Evolutionary conservation across 2,113 vertebrate genomes (phyloP).

Genomic region (Formicarius rufipectus): DNA sequence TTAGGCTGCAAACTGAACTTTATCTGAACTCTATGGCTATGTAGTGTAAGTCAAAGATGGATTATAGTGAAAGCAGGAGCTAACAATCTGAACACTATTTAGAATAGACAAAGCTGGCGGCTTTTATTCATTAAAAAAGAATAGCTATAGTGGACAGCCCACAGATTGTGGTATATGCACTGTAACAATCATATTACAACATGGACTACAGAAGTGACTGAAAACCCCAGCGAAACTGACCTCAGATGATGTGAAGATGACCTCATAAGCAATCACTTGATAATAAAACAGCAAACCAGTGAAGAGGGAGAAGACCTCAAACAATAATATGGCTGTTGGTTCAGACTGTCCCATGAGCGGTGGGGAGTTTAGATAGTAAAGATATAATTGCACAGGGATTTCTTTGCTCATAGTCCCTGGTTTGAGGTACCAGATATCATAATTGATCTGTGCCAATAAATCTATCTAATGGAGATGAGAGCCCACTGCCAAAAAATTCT

Average conservation of each 20-base stretch:
- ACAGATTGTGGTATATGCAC: neutral
- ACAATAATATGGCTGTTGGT: neutral
- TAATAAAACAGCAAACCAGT: neutral
- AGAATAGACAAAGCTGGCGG: neutral
- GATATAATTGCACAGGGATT: neutral
- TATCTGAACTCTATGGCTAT: neutral
- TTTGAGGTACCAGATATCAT: neutral
- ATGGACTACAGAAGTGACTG: neutral
- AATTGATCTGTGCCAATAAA: neutral
- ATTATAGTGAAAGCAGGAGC: neutral
- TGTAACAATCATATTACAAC: neutral
- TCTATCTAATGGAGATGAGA: neutral
- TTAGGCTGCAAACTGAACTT: neutral
- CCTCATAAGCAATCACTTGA: neutral
- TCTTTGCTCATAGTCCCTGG: neutral
- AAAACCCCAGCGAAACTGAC: neutral
- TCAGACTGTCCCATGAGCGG: neutral
- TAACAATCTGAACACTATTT: neutral
- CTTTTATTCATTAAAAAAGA: neutral
- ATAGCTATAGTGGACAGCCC: neutral
- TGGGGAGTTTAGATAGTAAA: neutral
- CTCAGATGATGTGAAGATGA: neutral
- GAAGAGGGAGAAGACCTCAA: neutral
- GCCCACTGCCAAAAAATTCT: neutral
- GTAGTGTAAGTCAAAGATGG: neutral